Evolutionary conservation across 1,140 invertebrate genomes (phyloP), one percentile per base, ranked within the genome.

Genomic region (Meloidogyne exigua): DNA sequence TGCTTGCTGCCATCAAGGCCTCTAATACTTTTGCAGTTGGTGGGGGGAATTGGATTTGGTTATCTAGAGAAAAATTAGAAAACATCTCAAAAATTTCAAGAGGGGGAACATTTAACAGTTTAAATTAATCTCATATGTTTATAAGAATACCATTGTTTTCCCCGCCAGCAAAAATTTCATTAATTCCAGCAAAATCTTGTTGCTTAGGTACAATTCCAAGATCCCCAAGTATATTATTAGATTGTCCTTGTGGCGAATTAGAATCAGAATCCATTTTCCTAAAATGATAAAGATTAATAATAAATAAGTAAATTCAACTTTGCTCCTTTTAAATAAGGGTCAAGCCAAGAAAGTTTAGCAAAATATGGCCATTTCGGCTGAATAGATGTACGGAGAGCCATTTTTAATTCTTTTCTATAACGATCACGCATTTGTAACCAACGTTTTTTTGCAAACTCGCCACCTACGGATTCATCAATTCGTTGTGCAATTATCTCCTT

Each of bases 391-490:
- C 84, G 79, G 7, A 85, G 64, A 32, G 86, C 82, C 21, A 82
- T 77, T 72, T 88, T 86, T 15, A 86, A 69, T 49, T 86, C 85
- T 64, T 86, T 86, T 23, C 85, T 64, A 68, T 86, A 86, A 23
- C 85, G 76, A 76, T 86, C 85, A 18, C 85, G 72, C 79, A 86
- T 78, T 76, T 86, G 85, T 21, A 86, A 69, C 85, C 85, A 86
- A 70, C 85, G 73, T 36, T 88, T 86, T 65, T 86, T 86, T 21
- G 85, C 85, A 74, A 86, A 86, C 78, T 88, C 86, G 83, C 81
- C 80, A 21, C 39, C 82, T 28, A 83, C 73, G 21, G 72, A 80
- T 23, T 83, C 69, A 70, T 82, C 81, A 67, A 82, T 82, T 9
- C 74, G 49, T 18, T 57, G 26, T 7, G 81, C 82, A 21, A 82